A percentile compares a stretch with the other conserved stretches of the same genome.
Conservation (phyloP, 2,113 vertebrate genomes). For the Choloepus hoffmanni region DNA sequence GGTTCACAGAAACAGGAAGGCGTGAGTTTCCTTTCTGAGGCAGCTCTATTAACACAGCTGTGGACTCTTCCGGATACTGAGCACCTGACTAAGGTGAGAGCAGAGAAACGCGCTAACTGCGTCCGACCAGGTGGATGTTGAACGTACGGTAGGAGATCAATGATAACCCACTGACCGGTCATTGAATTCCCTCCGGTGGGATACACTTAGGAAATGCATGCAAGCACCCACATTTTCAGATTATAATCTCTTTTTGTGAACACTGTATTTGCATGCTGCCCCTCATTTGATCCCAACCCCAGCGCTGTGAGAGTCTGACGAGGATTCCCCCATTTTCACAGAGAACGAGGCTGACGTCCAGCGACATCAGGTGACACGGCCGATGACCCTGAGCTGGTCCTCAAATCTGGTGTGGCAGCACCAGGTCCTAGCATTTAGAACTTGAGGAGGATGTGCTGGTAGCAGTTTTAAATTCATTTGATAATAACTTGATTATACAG, state of each 20-base stretch:
- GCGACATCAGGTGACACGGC: background rate
- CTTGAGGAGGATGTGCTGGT: fast-evolving
- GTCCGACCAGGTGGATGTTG: background rate
- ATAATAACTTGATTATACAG: background rate
- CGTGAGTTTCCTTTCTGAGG: background rate
- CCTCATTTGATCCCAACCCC: background rate
- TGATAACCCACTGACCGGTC: background rate
- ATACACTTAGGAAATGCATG: fast-evolving
- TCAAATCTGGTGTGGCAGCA: background rate
- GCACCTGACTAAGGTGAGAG: background rate
- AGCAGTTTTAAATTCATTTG: background rate
- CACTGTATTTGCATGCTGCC: background rate
- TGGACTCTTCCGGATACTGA: background rate
- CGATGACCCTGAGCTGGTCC: background rate
- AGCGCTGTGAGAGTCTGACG: background rate
- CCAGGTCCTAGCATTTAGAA: background rate
- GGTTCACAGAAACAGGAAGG: background rate
- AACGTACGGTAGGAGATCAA: background rate
- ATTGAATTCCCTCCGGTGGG: background rate
- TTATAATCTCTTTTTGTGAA: background rate
- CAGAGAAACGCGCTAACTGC: background rate
- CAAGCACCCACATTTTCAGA: background rate
- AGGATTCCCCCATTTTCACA: background rate
- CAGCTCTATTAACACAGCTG: background rate
- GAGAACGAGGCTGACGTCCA: background rate